A percentile compares a stretch with the other conserved stretches of the same genome.
These are phyloP conservation scores for Leptodactylus fuscus DNA, from an alignment of 2,113 vertebrate species.

Conservation along the genomic window DNA sequence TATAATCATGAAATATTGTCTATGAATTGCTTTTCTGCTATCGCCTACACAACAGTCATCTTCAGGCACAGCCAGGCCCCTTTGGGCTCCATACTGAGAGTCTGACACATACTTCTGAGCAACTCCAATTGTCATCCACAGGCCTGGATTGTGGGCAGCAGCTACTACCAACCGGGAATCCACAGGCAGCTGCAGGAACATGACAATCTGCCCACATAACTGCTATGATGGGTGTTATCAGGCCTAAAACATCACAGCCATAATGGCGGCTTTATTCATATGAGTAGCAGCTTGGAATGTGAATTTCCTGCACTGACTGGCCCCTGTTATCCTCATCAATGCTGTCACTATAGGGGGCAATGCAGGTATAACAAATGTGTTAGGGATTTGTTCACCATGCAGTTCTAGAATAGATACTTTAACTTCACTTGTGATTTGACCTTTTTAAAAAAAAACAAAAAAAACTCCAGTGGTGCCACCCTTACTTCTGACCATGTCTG, in stretches of 20 bases:
- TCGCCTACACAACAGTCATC: neutral
- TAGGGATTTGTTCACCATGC: no score
- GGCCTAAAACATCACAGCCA: neutral
- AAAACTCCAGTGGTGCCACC: no score
- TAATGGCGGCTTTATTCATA: neutral
- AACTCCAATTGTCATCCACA: neutral
- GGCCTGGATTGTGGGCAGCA: neutral
- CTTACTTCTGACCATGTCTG: no score
- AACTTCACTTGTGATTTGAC: no score
- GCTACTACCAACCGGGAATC: neutral
- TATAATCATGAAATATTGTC: no score
- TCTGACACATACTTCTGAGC: neutral
- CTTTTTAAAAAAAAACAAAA: no score
- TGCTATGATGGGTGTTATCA: neutral
- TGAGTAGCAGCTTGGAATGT: neutral
- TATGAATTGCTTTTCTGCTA: no score
- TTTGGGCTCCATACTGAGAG: neutral
- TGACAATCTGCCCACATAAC: conserved; percentile 5
- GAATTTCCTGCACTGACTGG: neutral
- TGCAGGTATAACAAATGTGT: neutral
- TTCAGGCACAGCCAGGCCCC: neutral
- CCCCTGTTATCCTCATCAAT: neutral
- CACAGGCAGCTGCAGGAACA: conserved; percentile 3
- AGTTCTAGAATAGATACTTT: no score
- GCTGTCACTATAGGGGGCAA: rapidly evolving